Evolutionary conservation across 2,888 invertebrate genomes (phyloP), one percentile per base, ranked within the genome.

Genomic region (Stomorhina lunata): DNA sequence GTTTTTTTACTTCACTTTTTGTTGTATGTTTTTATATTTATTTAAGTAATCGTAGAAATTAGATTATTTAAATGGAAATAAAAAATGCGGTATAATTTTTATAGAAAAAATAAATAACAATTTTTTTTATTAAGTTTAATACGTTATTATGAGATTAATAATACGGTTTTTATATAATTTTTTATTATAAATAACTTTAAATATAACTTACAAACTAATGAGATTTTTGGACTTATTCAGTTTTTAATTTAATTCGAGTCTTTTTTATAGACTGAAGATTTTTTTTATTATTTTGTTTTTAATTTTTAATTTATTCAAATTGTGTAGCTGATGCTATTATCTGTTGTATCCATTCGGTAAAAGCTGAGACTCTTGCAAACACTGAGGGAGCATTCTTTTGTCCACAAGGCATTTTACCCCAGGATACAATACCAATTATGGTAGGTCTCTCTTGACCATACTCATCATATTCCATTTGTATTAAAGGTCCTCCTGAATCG

Each of bases 371-470:
- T 20, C 92, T 89, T 2, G 92, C 92, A 87, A 92, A 92, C 1
- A 92, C 92, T 0, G 92, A 92, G 0, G 92, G 92, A 0, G 90
- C 86, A 65, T 90, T 90, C 37, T 86, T 86, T 34, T 87, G 86
- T 4, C 92, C 92, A 80, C 92, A 92, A 2, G 92, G 92, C 83
- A 90, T 88, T 69, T 88, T 85, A 12, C 92, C 92, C 92, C 92
- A 93, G 2, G 93, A 92, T 10, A 92, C 92, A 57, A 93, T 89
- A 81, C 93, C 93, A 71, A 92, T 88, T 84, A 88, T 88, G 1
- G 87, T 87, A 76, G 86, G 85, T 25, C 80, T 83, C 40, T 86
- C 85, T n/a, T 86, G 85, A 50, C 85, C 85, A 48, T 85, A 85
- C 3, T 85, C 80, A 72, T 76, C 61, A 6, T 25, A 9, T 3